Evolutionary conservation across 1,140 invertebrate species (phyloP).

Genomic region (Drosophila carrolli): DNA sequence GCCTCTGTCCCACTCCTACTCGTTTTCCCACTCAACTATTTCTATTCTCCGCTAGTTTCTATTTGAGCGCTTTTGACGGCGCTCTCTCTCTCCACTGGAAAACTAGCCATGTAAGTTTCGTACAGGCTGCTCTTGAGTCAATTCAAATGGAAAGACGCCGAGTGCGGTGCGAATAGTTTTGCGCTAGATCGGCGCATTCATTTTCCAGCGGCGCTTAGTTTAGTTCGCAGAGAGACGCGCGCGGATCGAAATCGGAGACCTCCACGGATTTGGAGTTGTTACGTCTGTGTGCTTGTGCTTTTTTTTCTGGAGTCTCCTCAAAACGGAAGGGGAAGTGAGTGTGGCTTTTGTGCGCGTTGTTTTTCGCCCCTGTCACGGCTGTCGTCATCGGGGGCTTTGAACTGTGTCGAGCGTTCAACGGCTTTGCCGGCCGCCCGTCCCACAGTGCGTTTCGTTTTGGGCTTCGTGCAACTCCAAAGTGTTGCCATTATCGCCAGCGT

Average conservation of each 20-base stretch:
- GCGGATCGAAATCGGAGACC: constrained; percentile 28
- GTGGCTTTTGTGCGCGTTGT: constrained; percentile 24
- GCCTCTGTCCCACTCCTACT: not conserved
- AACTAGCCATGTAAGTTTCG: constrained; percentile 70
- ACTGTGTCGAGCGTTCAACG: constrained; percentile 55
- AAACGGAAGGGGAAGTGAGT: constrained; percentile 43
- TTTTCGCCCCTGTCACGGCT: constrained; percentile 13
- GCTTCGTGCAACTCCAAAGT: constrained; percentile 42
- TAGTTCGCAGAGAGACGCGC: constrained; percentile 48
- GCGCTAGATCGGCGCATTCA: constrained; percentile 44
- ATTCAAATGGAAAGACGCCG: constrained; percentile 8
- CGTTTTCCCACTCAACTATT: constrained; percentile 55
- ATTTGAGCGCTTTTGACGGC: constrained; percentile 56
- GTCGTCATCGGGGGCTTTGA: constrained; percentile 56
- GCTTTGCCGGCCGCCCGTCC: not conserved
- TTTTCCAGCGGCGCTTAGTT: constrained; percentile 56
- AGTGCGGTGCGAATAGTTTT: constrained; percentile 54
- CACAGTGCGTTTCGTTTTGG: not conserved
- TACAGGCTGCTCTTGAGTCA: constrained; percentile 51
- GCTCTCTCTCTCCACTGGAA: constrained; percentile 38
- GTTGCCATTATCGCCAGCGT: constrained; percentile 48
- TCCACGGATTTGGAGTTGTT: constrained; percentile 3
- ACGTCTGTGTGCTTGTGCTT: not conserved
- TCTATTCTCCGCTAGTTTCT: constrained; percentile 33
- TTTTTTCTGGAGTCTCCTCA: constrained; percentile 4